Percentiles rank a stretch among this genome's conserved stretches.
These are phyloP conservation scores for Nomia melanderi DNA, from an alignment of 1,140 invertebrate species.

Conservation along the genomic window DNA sequence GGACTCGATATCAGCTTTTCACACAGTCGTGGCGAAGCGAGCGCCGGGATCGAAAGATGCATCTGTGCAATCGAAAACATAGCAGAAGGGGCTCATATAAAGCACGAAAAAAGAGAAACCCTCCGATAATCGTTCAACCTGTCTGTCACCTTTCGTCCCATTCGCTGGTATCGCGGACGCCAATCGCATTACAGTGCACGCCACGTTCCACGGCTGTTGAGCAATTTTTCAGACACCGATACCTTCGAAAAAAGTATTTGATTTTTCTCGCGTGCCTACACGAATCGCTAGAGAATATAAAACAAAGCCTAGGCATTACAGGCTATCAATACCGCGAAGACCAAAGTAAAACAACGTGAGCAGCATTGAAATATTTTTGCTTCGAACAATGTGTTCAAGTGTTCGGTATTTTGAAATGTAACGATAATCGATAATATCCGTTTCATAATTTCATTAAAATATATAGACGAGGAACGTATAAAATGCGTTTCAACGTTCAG, in stretches of 20 bases:
- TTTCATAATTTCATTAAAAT: too few species aligned
- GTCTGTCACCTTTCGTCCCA: constrained; percentile 11
- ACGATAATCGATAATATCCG: too few species aligned
- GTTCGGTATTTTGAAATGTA: too few species aligned
- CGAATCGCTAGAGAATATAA: too few species aligned
- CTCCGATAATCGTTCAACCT: constrained; percentile 36
- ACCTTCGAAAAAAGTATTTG: not conserved
- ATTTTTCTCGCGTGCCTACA: not conserved
- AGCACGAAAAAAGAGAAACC: not conserved
- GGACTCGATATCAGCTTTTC: not conserved
- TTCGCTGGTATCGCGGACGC: constrained; percentile 14
- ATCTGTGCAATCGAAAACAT: not conserved
- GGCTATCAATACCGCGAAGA: too few species aligned
- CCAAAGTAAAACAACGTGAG: too few species aligned
- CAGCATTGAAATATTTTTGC: too few species aligned
- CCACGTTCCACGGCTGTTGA: constrained; percentile 14
- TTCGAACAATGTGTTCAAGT: too few species aligned
- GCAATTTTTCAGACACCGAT: constrained; percentile 37
- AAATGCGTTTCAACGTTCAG: too few species aligned
- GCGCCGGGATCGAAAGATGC: not conserved
- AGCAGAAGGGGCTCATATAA: constrained; percentile 16
- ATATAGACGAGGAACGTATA: too few species aligned
- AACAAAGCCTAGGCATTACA: too few species aligned
- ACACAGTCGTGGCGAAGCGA: not conserved
- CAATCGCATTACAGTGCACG: constrained; percentile 19